These are phyloP conservation scores for Eupeodes luniger DNA, from an alignment of 2,888 invertebrate genomes.

Conservation along the genomic window DNA sequence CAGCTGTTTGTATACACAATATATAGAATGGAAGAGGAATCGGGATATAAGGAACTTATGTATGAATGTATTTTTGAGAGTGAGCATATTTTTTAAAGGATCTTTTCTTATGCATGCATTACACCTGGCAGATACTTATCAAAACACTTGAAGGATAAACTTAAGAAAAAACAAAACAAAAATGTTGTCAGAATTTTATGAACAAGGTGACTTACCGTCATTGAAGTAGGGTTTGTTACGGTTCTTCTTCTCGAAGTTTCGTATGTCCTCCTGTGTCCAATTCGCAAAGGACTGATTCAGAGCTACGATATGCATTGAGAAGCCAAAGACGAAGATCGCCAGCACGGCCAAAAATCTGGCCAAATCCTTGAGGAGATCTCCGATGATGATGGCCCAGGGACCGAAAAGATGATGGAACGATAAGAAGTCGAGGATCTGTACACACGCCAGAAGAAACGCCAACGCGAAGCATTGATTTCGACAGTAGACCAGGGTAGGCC, in stretches of 20 bases:
- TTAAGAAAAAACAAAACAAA: not conserved
- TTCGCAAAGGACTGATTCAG: constrained; percentile 96
- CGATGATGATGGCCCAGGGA: constrained; percentile 99
- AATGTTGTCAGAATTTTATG: constrained; percentile 44
- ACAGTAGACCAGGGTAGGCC: constrained; percentile 95
- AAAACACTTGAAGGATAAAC: constrained; percentile 78
- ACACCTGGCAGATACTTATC: constrained; percentile 82
- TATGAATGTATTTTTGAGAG: constrained; percentile 3
- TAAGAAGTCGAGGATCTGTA: constrained; percentile 98
- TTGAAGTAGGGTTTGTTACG: constrained; percentile 86
- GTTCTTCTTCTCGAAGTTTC: constrained; percentile 86
- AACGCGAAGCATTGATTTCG: constrained; percentile 98
- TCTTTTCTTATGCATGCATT: constrained; percentile 65
- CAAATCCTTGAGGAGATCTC: constrained; percentile 96
- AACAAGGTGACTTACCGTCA: constrained; percentile 88
- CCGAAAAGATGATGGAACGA: constrained; percentile 99
- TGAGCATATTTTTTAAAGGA: constrained; percentile 32
- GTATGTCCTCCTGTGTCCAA: constrained; percentile 87
- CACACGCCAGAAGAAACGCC: constrained; percentile 97
- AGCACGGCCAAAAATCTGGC: constrained; percentile 98
- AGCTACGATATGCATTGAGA: constrained; percentile 98
- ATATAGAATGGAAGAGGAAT: constrained; percentile 64
- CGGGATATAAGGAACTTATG: constrained; percentile 56
- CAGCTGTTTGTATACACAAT: constrained; percentile 50
- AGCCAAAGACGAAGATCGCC: constrained; percentile 99